Evolutionary conservation across 92 coral and sea anemone genomes (phyloP), one percentile per base, ranked within the genome.

Genomic region (Micromussa lordhowensis): DNA sequence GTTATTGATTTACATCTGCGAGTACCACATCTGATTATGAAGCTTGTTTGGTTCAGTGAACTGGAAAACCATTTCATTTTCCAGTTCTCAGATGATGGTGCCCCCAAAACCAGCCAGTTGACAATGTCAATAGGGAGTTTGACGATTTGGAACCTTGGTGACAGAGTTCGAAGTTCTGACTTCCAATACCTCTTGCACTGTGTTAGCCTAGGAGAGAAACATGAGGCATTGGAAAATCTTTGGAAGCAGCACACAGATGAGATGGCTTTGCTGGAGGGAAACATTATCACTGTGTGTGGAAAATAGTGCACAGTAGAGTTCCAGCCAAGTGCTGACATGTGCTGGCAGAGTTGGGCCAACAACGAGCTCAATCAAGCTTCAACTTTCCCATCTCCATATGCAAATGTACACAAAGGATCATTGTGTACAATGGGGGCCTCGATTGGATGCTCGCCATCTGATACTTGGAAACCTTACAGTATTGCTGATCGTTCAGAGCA

Each of bases 321-420:
- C 49, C 92, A 94, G 24, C 95, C 95, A 28, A 90, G 94, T 71
- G 96, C 94, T 30, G 96, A 94, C 71, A 74, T 81, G 89, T 54
- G 68, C 35, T 94, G 94, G 94, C 94, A 94, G 78, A 94, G 96
- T 79, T 91, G 94, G 93, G 91, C 91, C 2, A 86, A 88, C 54
- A 68, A 75, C 51, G 94, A 89, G 61, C 30, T 94, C 4, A 94
- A 87, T 68, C 95, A 90, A 51, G 93, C 93, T 58, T 91, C 88
- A 24, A 94, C 96, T 12, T 90, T 81, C 61, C 96, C 95, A 6
- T 92, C 93, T 17, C 96, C 96, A 0, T 80, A 90, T 92, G 93
- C 93, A 11, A 87, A 90, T 85, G 95, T 92, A 3, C 83, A 78
- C 78, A 82, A 82, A 75, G 71, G 63, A 5, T 72, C 49, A 22